Conservation (phyloP, 2,888 invertebrate species). For the Sabatieria punctata region DNA sequence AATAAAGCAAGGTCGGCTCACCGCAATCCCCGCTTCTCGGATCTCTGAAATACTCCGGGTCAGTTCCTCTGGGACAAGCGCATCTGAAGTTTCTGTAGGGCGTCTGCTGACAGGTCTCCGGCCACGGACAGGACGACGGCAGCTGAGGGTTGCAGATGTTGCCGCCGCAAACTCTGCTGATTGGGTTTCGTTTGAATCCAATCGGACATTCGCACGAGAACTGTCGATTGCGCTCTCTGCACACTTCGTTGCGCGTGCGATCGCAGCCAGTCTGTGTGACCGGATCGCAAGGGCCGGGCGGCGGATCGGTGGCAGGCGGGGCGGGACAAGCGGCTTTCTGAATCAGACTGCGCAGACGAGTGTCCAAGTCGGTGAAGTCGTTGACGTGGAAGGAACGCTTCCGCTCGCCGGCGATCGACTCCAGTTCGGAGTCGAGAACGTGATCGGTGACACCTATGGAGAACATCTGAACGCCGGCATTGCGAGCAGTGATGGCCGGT, state of each 20-base stretch:
- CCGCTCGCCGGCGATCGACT: conserved; percentile 23
- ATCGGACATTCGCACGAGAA: conserved; percentile 22
- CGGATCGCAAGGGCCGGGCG: conserved; percentile 21
- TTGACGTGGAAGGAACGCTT: conserved; percentile 27
- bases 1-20: too few relatives aligned
- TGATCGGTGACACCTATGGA: conserved; percentile 33
- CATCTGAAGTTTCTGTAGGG: conserved; percentile 27
- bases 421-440: conserved; percentile 28
- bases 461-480: conserved; percentile 28
- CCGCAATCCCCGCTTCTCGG: too few relatives aligned
- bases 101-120: conserved; percentile 24
- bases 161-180: conserved; percentile 27
- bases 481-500: conserved; percentile 27
- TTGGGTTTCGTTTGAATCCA: conserved; percentile 26
- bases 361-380: conserved; percentile 30
- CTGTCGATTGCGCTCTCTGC: not conserved
- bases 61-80: conserved; percentile 23
- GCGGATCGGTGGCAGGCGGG: conserved; percentile 11
- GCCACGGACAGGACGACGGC: conserved; percentile 25
- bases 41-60: too few relatives aligned
- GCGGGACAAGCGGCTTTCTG: conserved; percentile 29
- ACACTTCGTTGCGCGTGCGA: conserved; percentile 15
- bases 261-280: conserved; percentile 27
- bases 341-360: conserved; percentile 26
- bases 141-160: conserved; percentile 28